Base-by-base conservation (phyloP, 2,888 invertebrate genomes). In the Volucella zonaria region DNA sequence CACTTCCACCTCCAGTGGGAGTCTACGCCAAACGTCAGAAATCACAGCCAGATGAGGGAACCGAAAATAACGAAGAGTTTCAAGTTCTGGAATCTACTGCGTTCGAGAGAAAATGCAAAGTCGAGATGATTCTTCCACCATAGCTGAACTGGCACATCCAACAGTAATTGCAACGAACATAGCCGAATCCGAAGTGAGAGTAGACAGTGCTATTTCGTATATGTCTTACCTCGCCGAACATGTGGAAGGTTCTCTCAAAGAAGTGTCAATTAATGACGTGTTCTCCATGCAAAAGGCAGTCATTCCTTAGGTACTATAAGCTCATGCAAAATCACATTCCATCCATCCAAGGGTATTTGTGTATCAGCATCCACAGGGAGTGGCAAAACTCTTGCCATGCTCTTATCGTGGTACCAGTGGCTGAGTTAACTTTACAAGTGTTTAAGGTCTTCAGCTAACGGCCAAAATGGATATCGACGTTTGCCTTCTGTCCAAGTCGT, bases 361-460 rank as follows among this genome's bases (percentile, higher is more conserved):
- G 97, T 99, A 40, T 98, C 98, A 52, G 98, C 99, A 15, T 98
- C 99, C 0, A 99, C 99, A 2, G 99, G 98, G 15, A 98, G 98
- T 93, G 99, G 99, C 18, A 99, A 99, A 93, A 99, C 99, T 1
- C 92, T 99, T 77, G 96, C 98, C 93, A 97, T 87, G 98, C 98
- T 15, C 92, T 99, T 78, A 94, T 98, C n/a, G 96, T 99, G 31
- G 93, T 98, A 78, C 99, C 99, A 0, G 98, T 98, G 0, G 95
- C 96, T 89, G 98, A 98, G 90, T 93, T 99, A 87, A 99, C 98
- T 0, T 91, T 94, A 14, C 99, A 99, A 92, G 97, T 99, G 43
- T 95, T 94, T 87, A 95, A 95, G 90, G 97, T 98, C 1, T 18
- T 18, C 18, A 94, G 47, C 96, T 96, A 89, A 93, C 94, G 74